These are phyloP conservation scores for Chymomyza amoena DNA, from an alignment of 2,888 invertebrate species.

Conservation along the genomic window DNA sequence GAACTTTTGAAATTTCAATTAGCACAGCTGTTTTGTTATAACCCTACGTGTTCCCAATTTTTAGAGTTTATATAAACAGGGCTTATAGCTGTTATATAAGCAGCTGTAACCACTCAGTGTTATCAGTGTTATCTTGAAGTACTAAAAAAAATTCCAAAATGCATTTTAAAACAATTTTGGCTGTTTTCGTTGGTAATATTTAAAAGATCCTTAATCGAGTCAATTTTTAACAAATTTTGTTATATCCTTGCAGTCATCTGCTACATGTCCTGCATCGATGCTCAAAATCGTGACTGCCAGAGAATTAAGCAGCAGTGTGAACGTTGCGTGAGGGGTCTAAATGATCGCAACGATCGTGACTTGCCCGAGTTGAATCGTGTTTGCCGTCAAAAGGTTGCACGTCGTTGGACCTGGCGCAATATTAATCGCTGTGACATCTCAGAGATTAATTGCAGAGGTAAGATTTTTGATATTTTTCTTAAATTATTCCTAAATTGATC, in stretches of 20 bases:
- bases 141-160: conserved; percentile 14
- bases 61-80: conserved; percentile 22
- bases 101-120: conserved; percentile 4
- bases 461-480: not conserved
- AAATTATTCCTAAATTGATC: not conserved
- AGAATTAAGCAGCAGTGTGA: conserved; percentile 14
- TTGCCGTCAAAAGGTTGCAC: conserved; percentile 10
- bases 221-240: not conserved
- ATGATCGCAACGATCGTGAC: conserved; percentile 1
- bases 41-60: not conserved
- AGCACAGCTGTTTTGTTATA: not conserved
- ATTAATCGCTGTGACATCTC: conserved; percentile 25
- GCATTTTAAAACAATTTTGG: conserved; percentile 26
- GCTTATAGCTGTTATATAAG: not conserved
- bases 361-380: conserved; percentile 7
- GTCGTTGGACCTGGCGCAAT: conserved; percentile 22
- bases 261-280: not conserved
- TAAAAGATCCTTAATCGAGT: not conserved
- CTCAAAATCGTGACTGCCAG: conserved; percentile 17
- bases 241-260: not conserved
- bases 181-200: conserved; percentile 22
- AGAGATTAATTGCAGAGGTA: conserved; percentile 21
- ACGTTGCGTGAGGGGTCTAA: conserved; percentile 3
- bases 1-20: not conserved
- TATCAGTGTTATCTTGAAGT: not conserved